Conservation (phyloP, 2,113 vertebrate species). For the Podilymbus podiceps region DNA sequence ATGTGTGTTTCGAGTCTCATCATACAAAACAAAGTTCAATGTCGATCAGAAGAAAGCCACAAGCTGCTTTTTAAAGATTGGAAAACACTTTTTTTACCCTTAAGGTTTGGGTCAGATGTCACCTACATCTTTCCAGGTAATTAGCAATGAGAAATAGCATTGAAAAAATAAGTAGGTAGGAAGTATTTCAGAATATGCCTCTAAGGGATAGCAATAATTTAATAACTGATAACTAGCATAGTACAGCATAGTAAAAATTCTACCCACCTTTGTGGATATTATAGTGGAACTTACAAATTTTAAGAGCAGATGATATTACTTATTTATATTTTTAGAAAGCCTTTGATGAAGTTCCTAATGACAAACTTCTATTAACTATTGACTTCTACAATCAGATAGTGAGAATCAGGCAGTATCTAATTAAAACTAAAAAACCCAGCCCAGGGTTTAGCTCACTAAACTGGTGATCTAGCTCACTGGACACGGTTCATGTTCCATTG, state of each 20-base stretch:
- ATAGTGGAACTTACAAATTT: slow-evolving; percentile 44
- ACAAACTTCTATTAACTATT: slow-evolving; percentile 44
- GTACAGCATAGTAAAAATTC: slow-evolving; percentile 8
- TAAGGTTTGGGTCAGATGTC: slow-evolving; percentile 37
- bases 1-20: background rate
- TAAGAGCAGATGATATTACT: slow-evolving; percentile 61
- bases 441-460: background rate
- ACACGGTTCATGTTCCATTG: background rate
- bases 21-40: background rate
- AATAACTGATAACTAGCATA: slow-evolving; percentile 52
- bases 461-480: background rate
- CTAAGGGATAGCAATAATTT: slow-evolving; percentile 64
- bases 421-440: background rate
- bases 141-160: slow-evolving; percentile 46
- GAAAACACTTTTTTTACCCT: background rate
- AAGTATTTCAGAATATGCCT: slow-evolving; percentile 53
- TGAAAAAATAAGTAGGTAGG: slow-evolving; percentile 26
- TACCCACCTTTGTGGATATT: slow-evolving; percentile 46
- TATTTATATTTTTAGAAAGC: slow-evolving; percentile 66
- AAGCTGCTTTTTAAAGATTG: background rate
- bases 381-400: background rate
- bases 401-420: background rate
- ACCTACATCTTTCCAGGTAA: slow-evolving; percentile 50
- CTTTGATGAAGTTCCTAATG: slow-evolving; percentile 68
- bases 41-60: background rate